Base-by-base conservation (phyloP, 2,888 invertebrate genomes). In the Coenonympha arcania region DNA sequence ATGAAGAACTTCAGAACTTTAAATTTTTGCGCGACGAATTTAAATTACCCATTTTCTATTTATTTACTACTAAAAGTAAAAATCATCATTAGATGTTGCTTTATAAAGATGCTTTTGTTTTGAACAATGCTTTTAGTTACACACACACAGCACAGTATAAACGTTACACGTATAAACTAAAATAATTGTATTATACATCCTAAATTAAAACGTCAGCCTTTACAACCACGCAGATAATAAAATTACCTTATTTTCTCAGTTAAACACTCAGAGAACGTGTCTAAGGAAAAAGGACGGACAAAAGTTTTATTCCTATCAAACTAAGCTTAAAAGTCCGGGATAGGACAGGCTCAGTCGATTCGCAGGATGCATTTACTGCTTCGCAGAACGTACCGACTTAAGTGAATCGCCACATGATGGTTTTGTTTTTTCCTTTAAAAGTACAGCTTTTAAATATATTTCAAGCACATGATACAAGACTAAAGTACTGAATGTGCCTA, bases 351-450 rank as follows among this genome's bases (percentile, higher is more conserved):
- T 66, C 64, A 64, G 63, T 65, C 62, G n/a, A 62, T 64, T 52
- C 34, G 48, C 72, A 73, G 70, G 70, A 73, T 71, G 68, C 63
- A 61, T 70, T 69, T 49, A 58, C 46, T 30, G 46, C 52, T 60
- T 58, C 59, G 42, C 26, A 20, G 56, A 54, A 56, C 28, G 39
- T 33, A 46, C 50, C n/a, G 34, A 36, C 42, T 33, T 26, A 42
- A 51, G 34, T 19, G 40, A 44, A 51, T 44, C 26, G 16, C 28
- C 30, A 30, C 30, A 28, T 19, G 30, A 30, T 19, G 6, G 30
- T 39, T 39, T 22, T 39, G 15, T 39, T 39, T 24, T 39, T 24
- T 15, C 16, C 24, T 39, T 39, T 39, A 24, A 4, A n/a, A n/a
- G n/a, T n/a, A n/a, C n/a, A n/a, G 39, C 39, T 24, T 39, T 39